Evolutionary conservation across 2,113 vertebrate genomes (phyloP), one percentile per base, ranked within the genome.

Genomic region (Galemys pyrenaicus): DNA sequence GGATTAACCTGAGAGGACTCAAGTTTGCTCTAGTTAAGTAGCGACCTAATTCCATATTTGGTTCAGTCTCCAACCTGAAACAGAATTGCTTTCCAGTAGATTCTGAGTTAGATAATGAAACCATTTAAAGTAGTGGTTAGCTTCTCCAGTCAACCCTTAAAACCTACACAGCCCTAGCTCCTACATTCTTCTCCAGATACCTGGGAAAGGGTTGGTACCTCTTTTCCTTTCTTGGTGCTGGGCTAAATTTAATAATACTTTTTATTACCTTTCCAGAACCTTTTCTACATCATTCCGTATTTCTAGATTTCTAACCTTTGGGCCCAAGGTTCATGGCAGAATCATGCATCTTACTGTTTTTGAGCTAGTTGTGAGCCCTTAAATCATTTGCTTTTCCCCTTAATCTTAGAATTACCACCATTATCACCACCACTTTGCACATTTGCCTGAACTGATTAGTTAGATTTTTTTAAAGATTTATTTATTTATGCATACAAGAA

Each of bases 41-140:
- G 51, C 37, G 89, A 28, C 35, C 12, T 56, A 17, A 90, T 89
- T 68, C 70, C 22, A n/a, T 89, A 58, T 92, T 74, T 80, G 49
- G 54, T 64, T 11, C 15, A 78, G n/a, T 20, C 51, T 94, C 68
- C 37, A 92, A 35, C n/a, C 71, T 78, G 17, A 79, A 77, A 78
- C 75, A 24, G 15, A 65, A 58, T 60, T 37, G n/a, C 90, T 77
- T 77, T 85, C 60, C 22, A 81, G 2, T 64, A 87, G 87, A 54
- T 83, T 39, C 22, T 49, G 16, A 70, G 22, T 70, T 78, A 71
- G 44, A 6, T 91, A 73, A 87, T 82, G 75, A 58, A 68, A 79
- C 58, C 68, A 17, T 87, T 94, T 90, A 83, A n/a, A 84, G 67
- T 73, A 89, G n/a, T 20, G 6, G 19, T 41, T 94, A 68, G 16